Percentiles rank a stretch among this genome's conserved stretches.
These are phyloP conservation scores for Stictocephala bisonia DNA, from an alignment of 2,888 invertebrate species.

Conservation along the genomic window DNA sequence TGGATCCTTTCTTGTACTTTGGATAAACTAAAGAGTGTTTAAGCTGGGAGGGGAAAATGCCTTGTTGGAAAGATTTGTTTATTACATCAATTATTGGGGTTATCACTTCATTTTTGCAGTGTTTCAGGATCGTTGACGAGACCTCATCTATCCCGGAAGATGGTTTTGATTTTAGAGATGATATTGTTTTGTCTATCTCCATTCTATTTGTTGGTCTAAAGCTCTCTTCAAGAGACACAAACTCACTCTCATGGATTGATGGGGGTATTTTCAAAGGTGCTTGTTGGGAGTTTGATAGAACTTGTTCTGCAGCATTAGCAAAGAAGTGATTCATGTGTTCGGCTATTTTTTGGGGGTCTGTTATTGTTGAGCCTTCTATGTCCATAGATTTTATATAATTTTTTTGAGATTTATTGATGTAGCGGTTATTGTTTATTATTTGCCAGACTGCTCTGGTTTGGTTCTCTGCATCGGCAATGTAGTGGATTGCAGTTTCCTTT, in stretches of 20 bases:
- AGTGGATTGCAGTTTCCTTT: conserved; percentile 7
- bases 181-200: conserved; percentile 14
- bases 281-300: conserved; percentile 6
- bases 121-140: conserved; percentile 5
- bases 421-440: conserved; percentile 7
- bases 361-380: conserved; percentile 9
- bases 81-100: conserved; percentile 24
- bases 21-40: too few species aligned
- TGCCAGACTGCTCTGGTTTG: conserved; percentile 18
- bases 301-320: conserved; percentile 26
- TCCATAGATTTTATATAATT: background rate
- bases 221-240: background rate
- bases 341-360: conserved; percentile 31
- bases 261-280: background rate
- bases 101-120: conserved; percentile 17
- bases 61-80: too few species aligned
- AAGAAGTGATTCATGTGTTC: conserved; percentile 30
- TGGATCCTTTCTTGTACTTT: too few species aligned
- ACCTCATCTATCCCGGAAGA: conserved; percentile 16
- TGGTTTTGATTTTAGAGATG: conserved; percentile 21
- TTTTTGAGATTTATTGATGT: conserved; percentile 12
- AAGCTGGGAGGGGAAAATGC: too few species aligned
- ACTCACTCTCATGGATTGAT: background rate
- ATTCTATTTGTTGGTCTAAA: conserved; percentile 13
- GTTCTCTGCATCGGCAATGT: conserved; percentile 16